phyloP scores from a whole-genome alignment of 2,888 invertebrate species.

The Keiferia lycopersicella region DNA sequence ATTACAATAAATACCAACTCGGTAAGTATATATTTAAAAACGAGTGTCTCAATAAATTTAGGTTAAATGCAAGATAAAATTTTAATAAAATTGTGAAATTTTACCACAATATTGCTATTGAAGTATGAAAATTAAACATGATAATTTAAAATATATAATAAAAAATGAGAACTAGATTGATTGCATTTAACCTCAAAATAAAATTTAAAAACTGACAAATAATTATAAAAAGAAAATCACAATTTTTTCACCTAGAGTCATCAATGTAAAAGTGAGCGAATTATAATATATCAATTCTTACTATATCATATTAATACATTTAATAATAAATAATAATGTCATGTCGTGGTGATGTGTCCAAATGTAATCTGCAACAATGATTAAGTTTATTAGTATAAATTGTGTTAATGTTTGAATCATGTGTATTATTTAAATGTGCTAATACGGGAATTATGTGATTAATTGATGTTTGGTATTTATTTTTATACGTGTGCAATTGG shows the following conservation, averaged over 20 bases:
- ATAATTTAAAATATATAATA: too few relatives aligned
- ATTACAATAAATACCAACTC: neutral
- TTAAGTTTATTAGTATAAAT: neutral
- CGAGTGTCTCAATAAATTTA: neutral
- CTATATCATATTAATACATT: slow-evolving; percentile 6
- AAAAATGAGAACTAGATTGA: neutral
- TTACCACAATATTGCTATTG: neutral
- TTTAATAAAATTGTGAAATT: too few relatives aligned
- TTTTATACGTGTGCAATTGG: too few relatives aligned
- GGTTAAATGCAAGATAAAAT: neutral
- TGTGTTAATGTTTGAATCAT: neutral
- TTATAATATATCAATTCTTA: neutral
- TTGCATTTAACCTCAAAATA: neutral
- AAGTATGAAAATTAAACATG: neutral
- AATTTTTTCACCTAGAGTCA: slow-evolving; percentile 7
- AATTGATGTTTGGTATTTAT: too few relatives aligned
- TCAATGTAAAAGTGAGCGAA: slow-evolving; percentile 5
- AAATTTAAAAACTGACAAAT: neutral
- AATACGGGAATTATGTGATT: too few relatives aligned
- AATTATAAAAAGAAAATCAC: slow-evolving; percentile 1
- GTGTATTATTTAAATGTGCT: neutral
- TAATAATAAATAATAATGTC: slow-evolving; percentile 16
- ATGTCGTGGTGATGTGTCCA: slow-evolving; percentile 4
- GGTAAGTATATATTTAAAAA: neutral
- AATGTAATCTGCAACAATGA: neutral